A percentile compares a stretch with the other conserved stretches of the same genome.
Conservation (phyloP, 2,113 vertebrate species). For the Zapus hudsonius region DNA sequence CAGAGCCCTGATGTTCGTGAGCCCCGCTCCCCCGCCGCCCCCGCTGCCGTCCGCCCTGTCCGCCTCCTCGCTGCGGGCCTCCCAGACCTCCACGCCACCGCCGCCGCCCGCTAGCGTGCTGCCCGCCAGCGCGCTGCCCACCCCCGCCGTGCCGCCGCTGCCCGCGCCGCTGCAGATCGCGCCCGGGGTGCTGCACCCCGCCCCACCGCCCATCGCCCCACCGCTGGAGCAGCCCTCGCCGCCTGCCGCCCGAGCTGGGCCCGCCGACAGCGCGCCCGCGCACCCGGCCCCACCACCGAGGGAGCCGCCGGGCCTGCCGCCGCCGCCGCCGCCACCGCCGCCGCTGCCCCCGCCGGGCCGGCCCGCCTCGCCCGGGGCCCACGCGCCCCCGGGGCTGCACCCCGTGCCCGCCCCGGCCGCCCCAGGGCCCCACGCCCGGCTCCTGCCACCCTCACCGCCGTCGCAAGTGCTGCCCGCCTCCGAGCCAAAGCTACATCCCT, state of each 20-base stretch:
- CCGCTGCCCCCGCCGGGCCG: slow-evolving; percentile 94
- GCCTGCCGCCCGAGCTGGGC: slow-evolving; percentile 90
- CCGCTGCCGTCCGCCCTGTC: slow-evolving; percentile 92
- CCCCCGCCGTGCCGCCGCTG: slow-evolving; percentile 92
- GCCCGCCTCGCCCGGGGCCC: too few species aligned
- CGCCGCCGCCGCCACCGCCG: slow-evolving; percentile 94
- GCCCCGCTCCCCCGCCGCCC: slow-evolving; percentile 91
- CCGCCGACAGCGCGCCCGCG: too few species aligned
- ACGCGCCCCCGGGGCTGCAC: slow-evolving; percentile 89
- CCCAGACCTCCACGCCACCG: slow-evolving; percentile 91
- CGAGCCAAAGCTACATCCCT: slow-evolving; percentile 93
- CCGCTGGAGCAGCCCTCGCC: slow-evolving; percentile 94
- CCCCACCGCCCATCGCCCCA: slow-evolving; percentile 95
- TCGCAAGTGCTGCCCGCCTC: slow-evolving; percentile 89
- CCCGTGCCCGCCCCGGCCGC: too few species aligned
- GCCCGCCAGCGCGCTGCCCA: slow-evolving; percentile 89
- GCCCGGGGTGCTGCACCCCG: slow-evolving; percentile 96
- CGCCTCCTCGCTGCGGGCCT: slow-evolving; percentile 89
- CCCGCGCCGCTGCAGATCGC: slow-evolving; percentile 96
- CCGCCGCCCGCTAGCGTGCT: slow-evolving; percentile 87
- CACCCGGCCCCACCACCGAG: too few species aligned
- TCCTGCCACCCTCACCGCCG: slow-evolving; percentile 91
- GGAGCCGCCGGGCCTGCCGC: slow-evolving; percentile 92
- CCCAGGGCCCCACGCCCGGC: slow-evolving; percentile 86
- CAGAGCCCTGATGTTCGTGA: slow-evolving; percentile 93